Evolutionary conservation across 2,888 invertebrate genomes (phyloP).

Genomic region (Pristionchus entomophagus): DNA sequence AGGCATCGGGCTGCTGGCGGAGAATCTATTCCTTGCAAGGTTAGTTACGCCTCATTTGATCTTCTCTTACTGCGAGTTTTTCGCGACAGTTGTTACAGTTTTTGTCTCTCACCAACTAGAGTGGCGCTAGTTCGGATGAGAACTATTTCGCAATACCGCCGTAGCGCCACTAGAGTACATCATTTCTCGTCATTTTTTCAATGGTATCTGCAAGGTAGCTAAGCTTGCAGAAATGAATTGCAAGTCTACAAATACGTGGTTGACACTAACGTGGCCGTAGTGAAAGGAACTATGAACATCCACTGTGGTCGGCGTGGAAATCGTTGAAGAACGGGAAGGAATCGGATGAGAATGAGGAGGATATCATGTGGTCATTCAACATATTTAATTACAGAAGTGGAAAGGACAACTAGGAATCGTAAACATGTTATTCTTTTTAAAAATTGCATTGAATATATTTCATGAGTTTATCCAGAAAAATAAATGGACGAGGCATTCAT

Average conservation of each 20-base stretch:
- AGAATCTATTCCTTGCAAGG: slow-evolving; percentile 1
- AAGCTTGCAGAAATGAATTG: background rate
- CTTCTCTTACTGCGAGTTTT: too few species aligned
- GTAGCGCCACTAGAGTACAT: too few species aligned
- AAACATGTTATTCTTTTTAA: too few species aligned
- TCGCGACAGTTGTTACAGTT: too few species aligned
- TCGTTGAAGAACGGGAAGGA: background rate
- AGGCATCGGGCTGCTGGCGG: slow-evolving; percentile 15
- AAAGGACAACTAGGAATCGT: background rate
- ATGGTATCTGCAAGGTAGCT: too few species aligned
- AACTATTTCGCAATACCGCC: too few species aligned
- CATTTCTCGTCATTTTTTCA: too few species aligned
- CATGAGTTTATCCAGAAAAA: too few species aligned
- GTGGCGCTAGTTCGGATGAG: too few species aligned
- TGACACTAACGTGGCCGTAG: background rate
- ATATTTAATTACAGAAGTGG: background rate
- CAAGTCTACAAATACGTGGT: slow-evolving; percentile 26
- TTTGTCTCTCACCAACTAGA: too few species aligned
- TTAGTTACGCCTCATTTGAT: background rate
- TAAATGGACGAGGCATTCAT: too few species aligned
- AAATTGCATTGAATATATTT: too few species aligned
- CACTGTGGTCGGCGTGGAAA: slow-evolving; percentile 1
- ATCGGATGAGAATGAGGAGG: background rate
- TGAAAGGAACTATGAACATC: slow-evolving; percentile 20
- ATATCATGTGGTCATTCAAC: slow-evolving; percentile 7